Conservation (phyloP, 2,113 vertebrate genomes). For the Sinocyclocheilus grahami region DNA sequence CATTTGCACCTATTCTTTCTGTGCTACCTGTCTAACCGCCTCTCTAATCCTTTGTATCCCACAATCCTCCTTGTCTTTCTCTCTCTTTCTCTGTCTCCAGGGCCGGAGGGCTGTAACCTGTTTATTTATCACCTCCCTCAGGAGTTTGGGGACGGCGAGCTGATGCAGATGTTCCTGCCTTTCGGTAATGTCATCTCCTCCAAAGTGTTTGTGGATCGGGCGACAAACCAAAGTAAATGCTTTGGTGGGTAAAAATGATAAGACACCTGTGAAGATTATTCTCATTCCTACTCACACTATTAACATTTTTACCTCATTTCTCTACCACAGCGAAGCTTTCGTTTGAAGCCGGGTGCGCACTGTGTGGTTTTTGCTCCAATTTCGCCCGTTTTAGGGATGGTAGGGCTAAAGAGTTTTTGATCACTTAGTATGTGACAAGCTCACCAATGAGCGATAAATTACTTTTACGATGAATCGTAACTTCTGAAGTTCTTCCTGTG, state of each 20-base stretch:
- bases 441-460: not conserved
- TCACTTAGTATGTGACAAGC: not conserved
- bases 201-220: constrained; percentile 99
- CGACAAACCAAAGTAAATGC: constrained; percentile 99
- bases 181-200: constrained; percentile 99
- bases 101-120: constrained; percentile 99
- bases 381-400: not conserved
- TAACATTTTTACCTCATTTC: constrained; percentile 74
- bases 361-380: not conserved
- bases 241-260: constrained; percentile 99
- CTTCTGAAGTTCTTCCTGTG: not conserved
- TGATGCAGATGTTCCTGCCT: constrained; percentile 99
- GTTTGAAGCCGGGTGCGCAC: constrained; percentile 5
- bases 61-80: constrained; percentile 1
- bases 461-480: not conserved
- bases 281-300: constrained; percentile 85
- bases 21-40: constrained; percentile 34
- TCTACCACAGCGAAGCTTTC: constrained; percentile 57
- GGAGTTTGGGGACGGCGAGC: constrained; percentile 99
- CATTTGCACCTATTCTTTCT: constrained; percentile 36
- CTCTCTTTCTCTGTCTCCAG: constrained; percentile 70
- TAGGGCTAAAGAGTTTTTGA: not conserved
- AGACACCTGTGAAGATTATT: constrained; percentile 93
- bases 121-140: constrained; percentile 99
- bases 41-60: constrained; percentile 40